A percentile compares a stretch with the other conserved stretches of the same genome.
Evolutionary conservation across 1,140 invertebrate species (phyloP).

Genomic region (Drosophila prosaltans): DNA sequence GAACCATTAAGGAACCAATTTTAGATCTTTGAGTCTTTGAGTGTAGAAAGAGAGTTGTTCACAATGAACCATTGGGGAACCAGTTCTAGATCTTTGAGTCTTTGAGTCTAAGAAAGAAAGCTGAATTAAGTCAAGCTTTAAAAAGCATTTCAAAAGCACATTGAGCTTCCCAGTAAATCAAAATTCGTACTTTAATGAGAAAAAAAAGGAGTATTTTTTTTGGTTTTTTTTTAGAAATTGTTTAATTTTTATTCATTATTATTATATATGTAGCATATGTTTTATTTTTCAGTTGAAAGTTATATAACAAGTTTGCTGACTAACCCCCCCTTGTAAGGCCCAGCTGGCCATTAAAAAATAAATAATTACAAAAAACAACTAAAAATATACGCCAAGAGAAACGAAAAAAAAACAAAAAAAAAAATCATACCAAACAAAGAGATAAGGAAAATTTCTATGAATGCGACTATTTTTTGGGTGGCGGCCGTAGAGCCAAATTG

Average conservation of each 20-base stretch:
- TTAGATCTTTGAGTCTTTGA: too few species aligned
- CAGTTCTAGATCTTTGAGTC: too few species aligned
- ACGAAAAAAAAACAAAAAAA: background rate
- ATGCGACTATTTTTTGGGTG: conserved; percentile 65
- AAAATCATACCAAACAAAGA: conserved; percentile 33
- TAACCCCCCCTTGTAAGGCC: conserved; percentile 10
- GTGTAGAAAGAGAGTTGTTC: too few species aligned
- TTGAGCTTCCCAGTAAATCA: background rate
- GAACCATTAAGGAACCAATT: too few species aligned
- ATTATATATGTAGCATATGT: background rate
- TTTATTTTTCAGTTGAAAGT: conserved; percentile 13
- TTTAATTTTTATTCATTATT: conserved; percentile 8
- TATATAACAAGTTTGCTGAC: conserved; percentile 8
- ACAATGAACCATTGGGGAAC: too few species aligned
- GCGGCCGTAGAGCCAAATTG: conserved; percentile 73
- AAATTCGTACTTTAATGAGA: too few species aligned
- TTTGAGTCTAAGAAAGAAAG: too few species aligned
- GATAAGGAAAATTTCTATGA: conserved; percentile 36
- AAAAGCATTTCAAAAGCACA: background rate
- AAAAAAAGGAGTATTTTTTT: too few species aligned
- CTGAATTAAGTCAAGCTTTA: background rate
- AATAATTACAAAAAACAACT: conserved; percentile 13
- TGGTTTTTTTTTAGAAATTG: background rate
- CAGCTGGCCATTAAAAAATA: conserved; percentile 10
- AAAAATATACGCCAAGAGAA: conserved; percentile 26